phyloP scores from a whole-genome alignment of 2,797 vertebrate species.

The Crypturellus tataupa region DNA sequence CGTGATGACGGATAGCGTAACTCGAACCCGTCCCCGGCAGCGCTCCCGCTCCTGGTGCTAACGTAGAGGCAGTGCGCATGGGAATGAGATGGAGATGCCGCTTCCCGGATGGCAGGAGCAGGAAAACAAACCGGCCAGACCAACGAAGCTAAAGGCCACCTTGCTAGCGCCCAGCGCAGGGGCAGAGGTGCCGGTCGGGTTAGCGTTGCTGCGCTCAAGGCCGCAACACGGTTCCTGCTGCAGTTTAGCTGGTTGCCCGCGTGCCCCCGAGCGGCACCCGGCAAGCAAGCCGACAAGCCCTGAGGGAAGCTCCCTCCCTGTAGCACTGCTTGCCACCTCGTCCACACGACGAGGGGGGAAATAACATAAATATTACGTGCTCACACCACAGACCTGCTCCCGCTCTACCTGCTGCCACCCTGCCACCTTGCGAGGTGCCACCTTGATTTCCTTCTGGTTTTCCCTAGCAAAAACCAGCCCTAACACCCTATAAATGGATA shows the following conservation, averaged over 20 bases:
- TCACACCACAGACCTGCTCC: neutral
- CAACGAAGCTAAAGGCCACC: slow-evolving; percentile 2
- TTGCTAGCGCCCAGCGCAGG: neutral
- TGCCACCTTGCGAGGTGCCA: neutral
- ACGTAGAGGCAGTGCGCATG: slow-evolving; percentile 58
- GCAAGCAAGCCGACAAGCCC: slow-evolving; percentile 36
- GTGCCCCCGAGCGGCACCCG: neutral
- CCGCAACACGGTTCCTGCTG: neutral
- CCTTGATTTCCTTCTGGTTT: neutral
- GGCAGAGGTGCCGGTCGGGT: slow-evolving; percentile 9
- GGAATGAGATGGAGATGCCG: slow-evolving; percentile 75
- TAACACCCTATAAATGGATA: neutral
- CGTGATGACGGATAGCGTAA: neutral
- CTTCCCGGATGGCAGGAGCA: slow-evolving; percentile 64
- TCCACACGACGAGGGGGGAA: neutral
- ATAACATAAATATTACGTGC: neutral
- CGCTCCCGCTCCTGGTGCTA: neutral
- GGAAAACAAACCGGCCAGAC: slow-evolving; percentile 24
- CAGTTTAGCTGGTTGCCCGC: neutral
- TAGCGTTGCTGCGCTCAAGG: neutral
- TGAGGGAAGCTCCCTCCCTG: neutral
- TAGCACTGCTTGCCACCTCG: neutral
- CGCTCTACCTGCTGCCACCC: neutral
- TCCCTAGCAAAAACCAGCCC: neutral
- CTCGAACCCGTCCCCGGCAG: slow-evolving; percentile 61